Conservation (phyloP, 2,797 vertebrate species). For the Coccyzus lansbergi region DNA sequence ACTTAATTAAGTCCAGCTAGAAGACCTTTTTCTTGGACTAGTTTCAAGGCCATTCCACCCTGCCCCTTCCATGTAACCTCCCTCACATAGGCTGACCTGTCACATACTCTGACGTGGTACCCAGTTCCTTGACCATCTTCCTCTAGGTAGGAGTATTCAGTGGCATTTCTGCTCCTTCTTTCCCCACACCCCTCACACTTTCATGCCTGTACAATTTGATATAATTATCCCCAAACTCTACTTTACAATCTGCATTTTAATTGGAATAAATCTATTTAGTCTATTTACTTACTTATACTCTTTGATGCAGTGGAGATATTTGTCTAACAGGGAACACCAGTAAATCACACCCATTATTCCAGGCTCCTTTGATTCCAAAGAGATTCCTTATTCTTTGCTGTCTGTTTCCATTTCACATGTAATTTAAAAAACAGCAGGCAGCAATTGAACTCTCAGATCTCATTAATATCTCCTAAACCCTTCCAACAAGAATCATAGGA, state of each 20-base stretch:
- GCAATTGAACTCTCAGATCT: slow-evolving; percentile 48
- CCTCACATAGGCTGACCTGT: neutral
- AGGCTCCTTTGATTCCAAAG: slow-evolving; percentile 31
- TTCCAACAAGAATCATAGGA: no score
- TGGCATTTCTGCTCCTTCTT: neutral
- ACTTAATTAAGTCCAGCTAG: neutral
- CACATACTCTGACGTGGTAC: neutral
- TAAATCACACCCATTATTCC: neutral
- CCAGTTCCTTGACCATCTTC: neutral
- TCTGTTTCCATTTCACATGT: neutral
- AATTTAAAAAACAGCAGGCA: slow-evolving; percentile 60
- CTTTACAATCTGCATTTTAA: slow-evolving; percentile 12
- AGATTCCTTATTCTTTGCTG: neutral
- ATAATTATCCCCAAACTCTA: neutral
- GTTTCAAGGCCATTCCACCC: neutral
- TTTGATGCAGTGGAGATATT: neutral
- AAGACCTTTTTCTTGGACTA: neutral
- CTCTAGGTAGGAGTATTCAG: neutral
- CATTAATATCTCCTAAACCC: slow-evolving; percentile 19
- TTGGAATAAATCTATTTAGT: slow-evolving; percentile 3
- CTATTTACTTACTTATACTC: slow-evolving; percentile 10
- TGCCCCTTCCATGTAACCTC: neutral
- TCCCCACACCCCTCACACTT: neutral
- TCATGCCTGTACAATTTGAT: neutral
- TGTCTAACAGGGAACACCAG: neutral